These are phyloP conservation scores for Ceyx erithaca DNA, from an alignment of 2,797 vertebrate genomes.

Conservation along the genomic window DNA sequence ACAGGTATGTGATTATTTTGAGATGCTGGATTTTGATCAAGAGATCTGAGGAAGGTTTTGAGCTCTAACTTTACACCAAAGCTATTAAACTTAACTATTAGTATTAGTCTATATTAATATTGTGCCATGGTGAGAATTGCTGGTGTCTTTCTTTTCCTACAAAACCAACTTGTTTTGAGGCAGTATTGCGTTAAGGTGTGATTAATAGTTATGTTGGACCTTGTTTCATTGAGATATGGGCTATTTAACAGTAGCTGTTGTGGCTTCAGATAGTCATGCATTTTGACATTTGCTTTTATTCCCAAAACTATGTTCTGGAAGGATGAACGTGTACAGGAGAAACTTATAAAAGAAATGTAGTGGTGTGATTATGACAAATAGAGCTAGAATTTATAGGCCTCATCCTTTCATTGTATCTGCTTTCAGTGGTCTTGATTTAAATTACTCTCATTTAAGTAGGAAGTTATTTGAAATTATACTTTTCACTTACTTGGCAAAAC, in stretches of 20 bases:
- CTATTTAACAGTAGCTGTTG: neutral
- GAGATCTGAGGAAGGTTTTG: neutral
- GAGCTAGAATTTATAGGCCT: neutral
- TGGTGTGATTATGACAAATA: neutral
- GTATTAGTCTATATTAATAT: neutral
- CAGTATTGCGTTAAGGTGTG: neutral
- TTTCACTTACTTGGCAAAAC: neutral
- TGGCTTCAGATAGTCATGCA: neutral
- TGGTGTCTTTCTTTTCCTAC: neutral
- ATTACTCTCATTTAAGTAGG: neutral
- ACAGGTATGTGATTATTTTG: slow-evolving; percentile 76
- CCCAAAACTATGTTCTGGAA: neutral
- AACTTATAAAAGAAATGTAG: neutral
- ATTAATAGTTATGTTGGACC: neutral
- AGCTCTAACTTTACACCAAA: neutral
- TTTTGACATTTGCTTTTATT: neutral
- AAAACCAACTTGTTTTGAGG: neutral
- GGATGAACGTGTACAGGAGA: neutral
- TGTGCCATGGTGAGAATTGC: neutral
- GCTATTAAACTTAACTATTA: neutral
- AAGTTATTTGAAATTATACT: neutral
- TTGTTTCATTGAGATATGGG: neutral
- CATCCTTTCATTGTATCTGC: neutral
- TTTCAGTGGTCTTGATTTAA: neutral
- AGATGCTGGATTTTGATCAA: neutral